phyloP scores from a whole-genome alignment of 2,888 invertebrate species.

The Phalera bucephala region DNA sequence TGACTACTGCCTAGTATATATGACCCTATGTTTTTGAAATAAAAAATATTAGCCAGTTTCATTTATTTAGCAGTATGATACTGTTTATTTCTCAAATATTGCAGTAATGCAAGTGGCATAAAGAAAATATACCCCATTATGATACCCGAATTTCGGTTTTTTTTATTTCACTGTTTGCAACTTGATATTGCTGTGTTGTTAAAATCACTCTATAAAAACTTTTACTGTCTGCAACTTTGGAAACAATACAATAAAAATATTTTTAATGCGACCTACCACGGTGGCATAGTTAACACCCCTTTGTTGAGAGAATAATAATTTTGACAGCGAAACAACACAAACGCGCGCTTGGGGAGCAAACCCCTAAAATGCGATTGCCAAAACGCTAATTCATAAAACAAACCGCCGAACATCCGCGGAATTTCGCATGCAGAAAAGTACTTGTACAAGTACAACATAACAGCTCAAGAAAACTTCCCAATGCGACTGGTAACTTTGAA shows the following conservation, averaged over 20 bases:
- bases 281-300: conserved; percentile 3
- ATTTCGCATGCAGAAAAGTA: conserved; percentile 27
- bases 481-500: conserved; percentile 50
- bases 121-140: too few relatives aligned
- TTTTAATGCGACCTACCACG: neutral
- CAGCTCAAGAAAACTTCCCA: conserved; percentile 52
- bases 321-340: conserved; percentile 18
- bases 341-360: conserved; percentile 19
- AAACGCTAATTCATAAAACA: conserved; percentile 30
- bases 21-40: too few relatives aligned
- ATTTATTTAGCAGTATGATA: too few relatives aligned
- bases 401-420: conserved; percentile 36
- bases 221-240: neutral
- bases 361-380: conserved; percentile 17
- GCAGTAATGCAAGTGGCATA: too few relatives aligned
- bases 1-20: too few relatives aligned
- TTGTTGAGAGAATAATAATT: conserved; percentile 12
- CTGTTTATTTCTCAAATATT: too few relatives aligned
- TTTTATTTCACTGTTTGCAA: too few relatives aligned
- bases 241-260: neutral
- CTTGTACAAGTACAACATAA: conserved; percentile 6
- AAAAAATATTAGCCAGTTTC: too few relatives aligned
- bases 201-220: too few relatives aligned
- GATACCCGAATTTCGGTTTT: too few relatives aligned
- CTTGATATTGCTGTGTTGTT: too few relatives aligned